Base-by-base conservation (phyloP, 2,888 invertebrate species). In the Ischnura elegans region DNA sequence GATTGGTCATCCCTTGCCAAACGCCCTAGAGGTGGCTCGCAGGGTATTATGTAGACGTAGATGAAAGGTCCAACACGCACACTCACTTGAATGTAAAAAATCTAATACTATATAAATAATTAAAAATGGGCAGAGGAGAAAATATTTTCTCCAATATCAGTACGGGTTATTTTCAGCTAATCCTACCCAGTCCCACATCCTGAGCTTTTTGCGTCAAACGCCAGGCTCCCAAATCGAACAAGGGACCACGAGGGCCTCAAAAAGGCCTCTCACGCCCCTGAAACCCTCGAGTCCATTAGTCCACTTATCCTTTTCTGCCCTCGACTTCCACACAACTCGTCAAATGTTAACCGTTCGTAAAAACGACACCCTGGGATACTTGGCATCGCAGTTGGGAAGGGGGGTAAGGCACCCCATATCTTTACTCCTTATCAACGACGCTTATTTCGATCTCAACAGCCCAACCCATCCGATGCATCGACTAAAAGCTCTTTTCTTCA, bases 361-460 rank as follows among this genome's bases (percentile, higher is more conserved):
- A 76, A 76, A 76, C 29, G 36, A 76, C 36, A 21, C 76, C 76
- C 10, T 42, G 55, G 42, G 21, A 16, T 6, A 43, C 51, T 55
- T 36, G n/a, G 19, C 19, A 51, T 51, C 51, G 13, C 19, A 51
- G 51, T 51, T 51, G 61, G 1, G 25, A 10, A 76, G 29, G n/a
- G 29, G 36, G 13, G 66, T 76, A 42, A 42, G 21, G 43, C 43
- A 66, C 90, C 29, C n/a, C 13, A 43, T 25, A 13, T 43, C 43
- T 25, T n/a, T 86, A 45, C n/a, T 25, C 90, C 90, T 90, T 90
- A 90, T 90, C 90, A 90, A 42, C n/a, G 55, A 55, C 66, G 61
- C 55, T 90, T 90, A 90, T 90, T 90, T 90, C 90, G 90, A 90
- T 90, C 90, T 90, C n/a, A 21, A n/a, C 43, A 21, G 47, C 61